These are phyloP conservation scores for Caenorhabditis imperialis DNA, from an alignment of 2,888 invertebrate species.

Conservation along the genomic window DNA sequence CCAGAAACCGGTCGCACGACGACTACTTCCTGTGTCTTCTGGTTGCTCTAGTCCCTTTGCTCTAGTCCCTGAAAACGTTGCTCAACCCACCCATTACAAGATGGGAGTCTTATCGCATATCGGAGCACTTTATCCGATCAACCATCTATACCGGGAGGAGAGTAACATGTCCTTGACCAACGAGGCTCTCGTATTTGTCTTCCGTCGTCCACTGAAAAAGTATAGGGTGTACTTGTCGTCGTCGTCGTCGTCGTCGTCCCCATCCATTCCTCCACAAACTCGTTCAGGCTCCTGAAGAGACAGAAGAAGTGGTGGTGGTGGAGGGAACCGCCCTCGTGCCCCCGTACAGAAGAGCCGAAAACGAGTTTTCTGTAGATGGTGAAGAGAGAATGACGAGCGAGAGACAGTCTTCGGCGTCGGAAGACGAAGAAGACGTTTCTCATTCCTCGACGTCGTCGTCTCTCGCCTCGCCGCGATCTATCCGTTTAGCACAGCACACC, in stretches of 20 bases:
- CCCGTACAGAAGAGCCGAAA: constrained; percentile 54
- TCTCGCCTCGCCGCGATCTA: constrained; percentile 26
- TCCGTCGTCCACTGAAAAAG: too few species aligned
- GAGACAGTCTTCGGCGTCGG: constrained; percentile 38
- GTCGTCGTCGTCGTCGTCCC: not conserved
- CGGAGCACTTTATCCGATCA: not conserved
- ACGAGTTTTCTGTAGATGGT: constrained; percentile 54
- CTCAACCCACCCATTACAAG: too few species aligned
- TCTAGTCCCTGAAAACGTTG: too few species aligned
- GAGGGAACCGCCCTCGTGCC: constrained; percentile 38
- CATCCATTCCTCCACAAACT: constrained; percentile 25
- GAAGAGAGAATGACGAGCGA: constrained; percentile 22
- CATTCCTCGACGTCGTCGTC: constrained; percentile 39
- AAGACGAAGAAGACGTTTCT: constrained; percentile 47
- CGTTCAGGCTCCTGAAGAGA: constrained; percentile 47
- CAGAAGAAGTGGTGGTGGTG: too few species aligned
- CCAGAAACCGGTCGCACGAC: constrained; percentile 49
- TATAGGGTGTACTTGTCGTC: not conserved
- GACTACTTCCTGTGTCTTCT: constrained; percentile 45
- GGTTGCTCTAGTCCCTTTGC: too few species aligned
- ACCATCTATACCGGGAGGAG: not conserved
- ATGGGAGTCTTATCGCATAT: constrained; percentile 1
- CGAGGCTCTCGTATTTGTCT: too few species aligned
- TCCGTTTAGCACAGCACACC: constrained; percentile 32
- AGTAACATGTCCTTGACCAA: constrained; percentile 2